Evolutionary conservation across 2,797 vertebrate genomes (phyloP).

Genomic region (Botia kubotai): DNA sequence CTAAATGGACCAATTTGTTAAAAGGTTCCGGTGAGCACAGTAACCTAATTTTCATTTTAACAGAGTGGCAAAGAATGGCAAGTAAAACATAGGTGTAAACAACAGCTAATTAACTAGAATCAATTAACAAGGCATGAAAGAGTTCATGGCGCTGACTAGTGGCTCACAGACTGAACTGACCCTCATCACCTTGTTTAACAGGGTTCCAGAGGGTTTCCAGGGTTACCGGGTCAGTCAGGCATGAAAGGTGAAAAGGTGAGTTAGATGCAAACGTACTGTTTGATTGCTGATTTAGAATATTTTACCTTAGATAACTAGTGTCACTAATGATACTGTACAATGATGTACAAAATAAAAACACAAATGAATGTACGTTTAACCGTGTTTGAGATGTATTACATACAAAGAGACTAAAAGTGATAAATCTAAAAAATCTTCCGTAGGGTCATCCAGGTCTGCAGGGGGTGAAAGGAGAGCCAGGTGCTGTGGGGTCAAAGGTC

Average conservation of each 20-base stretch:
- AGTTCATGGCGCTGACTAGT: not conserved
- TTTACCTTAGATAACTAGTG: too few species aligned
- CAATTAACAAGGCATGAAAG: too few species aligned
- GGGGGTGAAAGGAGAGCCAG: constrained; percentile 83
- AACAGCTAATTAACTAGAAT: too few species aligned
- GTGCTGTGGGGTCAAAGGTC: constrained; percentile 83
- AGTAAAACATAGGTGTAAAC: too few species aligned
- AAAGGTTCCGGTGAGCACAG: too few species aligned
- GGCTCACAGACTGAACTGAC: not conserved
- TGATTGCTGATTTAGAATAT: not conserved
- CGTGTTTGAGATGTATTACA: not conserved
- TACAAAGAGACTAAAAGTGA: not conserved
- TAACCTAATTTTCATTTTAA: too few species aligned
- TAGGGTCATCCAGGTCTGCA: constrained; percentile 83
- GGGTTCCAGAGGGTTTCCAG: constrained; percentile 90
- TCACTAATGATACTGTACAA: too few species aligned
- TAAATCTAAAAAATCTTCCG: constrained; percentile 28
- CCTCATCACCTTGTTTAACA: constrained; percentile 70
- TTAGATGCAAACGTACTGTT: not conserved
- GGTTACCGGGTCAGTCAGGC: constrained; percentile 91
- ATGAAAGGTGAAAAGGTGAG: constrained; percentile 91
- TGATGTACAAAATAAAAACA: not conserved
- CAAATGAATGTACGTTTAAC: not conserved
- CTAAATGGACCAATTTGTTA: too few species aligned
- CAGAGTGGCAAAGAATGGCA: too few species aligned